Evolutionary conservation across 2,797 vertebrate genomes (phyloP).

Genomic region (Sciurus vulgaris): DNA sequence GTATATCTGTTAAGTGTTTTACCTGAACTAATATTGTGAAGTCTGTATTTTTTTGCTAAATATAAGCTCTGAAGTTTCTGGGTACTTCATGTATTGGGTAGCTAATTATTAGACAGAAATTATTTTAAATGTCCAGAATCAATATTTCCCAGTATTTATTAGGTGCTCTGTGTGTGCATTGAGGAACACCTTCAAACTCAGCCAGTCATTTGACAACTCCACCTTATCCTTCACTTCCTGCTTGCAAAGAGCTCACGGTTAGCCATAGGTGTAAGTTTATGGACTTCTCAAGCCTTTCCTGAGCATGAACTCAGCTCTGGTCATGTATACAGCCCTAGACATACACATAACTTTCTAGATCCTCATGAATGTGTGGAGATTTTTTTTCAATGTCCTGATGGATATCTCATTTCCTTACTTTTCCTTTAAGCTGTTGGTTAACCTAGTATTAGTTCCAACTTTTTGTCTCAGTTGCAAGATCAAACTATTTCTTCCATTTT

Average conservation of each 20-base stretch:
- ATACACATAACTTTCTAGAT: not conserved
- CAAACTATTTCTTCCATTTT: too few relatives aligned
- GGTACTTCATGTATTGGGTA: not conserved
- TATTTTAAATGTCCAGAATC: not conserved
- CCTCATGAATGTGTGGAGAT: not conserved
- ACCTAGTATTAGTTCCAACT: not conserved
- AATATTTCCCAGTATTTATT: not conserved
- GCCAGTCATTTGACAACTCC: not conserved
- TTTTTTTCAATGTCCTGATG: not conserved
- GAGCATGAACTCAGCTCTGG: not conserved
- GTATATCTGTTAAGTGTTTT: not conserved
- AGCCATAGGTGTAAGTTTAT: not conserved
- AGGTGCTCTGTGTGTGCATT: not conserved
- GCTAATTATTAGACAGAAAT: not conserved
- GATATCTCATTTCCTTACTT: not conserved
- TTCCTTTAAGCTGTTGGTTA: not conserved
- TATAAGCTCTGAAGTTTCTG: not conserved
- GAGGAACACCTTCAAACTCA: not conserved
- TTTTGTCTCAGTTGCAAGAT: not conserved
- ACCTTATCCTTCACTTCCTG: not conserved
- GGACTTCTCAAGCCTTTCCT: not conserved
- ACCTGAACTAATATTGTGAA: not conserved
- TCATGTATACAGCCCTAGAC: not conserved
- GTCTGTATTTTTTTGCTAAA: not conserved
- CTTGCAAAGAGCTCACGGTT: not conserved